Evolutionary conservation across 2,797 vertebrate species (phyloP), one percentile per base, ranked within the genome.

Genomic region (Diplodus sargus): DNA sequence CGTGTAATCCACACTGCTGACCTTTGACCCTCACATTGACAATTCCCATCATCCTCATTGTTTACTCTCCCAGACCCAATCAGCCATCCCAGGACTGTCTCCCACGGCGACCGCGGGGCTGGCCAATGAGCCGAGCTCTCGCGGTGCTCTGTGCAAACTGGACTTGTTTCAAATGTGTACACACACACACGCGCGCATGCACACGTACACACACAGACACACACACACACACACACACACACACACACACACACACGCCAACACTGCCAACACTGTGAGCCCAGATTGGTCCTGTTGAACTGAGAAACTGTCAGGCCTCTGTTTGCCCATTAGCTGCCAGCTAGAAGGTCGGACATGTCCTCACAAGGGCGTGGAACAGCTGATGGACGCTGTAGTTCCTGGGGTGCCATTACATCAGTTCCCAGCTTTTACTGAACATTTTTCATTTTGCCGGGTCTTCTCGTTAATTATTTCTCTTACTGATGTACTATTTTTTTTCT

Each of bases 11-110:
- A 85, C 70, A 56, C 62, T 13, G 60, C 54, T 87, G 87, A 91
- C 86, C 86, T 84, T 48, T 87, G 83, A 90, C 83, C 83, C 78
- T 39, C 25, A 10, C 54, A 11, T 65, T 75, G 72, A 64, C 57
- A 56, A 56, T 85, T 90, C 85, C 83, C 90, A 90, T 89, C 82
- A 47, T 88, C 45, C 74, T 51, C 51, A 76, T 80, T 91, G 87
- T 92, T 91, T 91, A 79, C 85, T 74, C 84, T 92, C 87, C 74
- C 88, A 87, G 79, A 89, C 79, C 81, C 89, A 79, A 82, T 80
- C 84, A 78, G 79, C 74, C 57, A 5, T 63, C 79, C 54, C 64
- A 58, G 76, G 61, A 70, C 71, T 1, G 79, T 94, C 78, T 91
- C 90, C 91, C 82, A 85, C 49, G 23, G 91, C 69, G 81, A 93